Conservation (phyloP, 2,797 vertebrate genomes). For the Enoplosus armatus region DNA sequence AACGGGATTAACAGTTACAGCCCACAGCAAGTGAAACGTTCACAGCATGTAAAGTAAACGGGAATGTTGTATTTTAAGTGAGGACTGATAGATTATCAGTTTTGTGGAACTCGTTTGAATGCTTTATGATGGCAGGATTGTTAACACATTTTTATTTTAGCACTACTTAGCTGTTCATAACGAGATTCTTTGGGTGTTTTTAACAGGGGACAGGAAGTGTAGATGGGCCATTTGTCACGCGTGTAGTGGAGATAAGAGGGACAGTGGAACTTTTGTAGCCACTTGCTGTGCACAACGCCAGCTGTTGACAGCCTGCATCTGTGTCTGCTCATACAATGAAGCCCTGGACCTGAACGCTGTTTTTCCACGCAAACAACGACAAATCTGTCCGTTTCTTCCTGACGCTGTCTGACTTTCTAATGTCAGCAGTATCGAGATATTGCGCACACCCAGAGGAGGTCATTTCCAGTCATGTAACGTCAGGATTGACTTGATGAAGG, state of each 20-base stretch:
- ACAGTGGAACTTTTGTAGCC: constrained; percentile 56
- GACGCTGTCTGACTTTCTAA: constrained; percentile 37
- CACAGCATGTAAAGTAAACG: not conserved
- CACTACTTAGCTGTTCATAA: not conserved
- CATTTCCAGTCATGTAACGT: constrained; percentile 68
- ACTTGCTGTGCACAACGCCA: constrained; percentile 55
- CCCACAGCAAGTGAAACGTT: no score
- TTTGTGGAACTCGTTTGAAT: no score
- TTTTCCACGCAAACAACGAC: constrained; percentile 15
- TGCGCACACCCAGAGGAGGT: constrained; percentile 55
- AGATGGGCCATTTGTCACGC: constrained; percentile 37
- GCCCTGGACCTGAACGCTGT: constrained; percentile 32
- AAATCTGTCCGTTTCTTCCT: constrained; percentile 15
- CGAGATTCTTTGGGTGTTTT: not conserved
- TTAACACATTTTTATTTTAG: not conserved
- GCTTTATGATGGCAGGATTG: no score
- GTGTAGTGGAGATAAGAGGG: constrained; percentile 45
- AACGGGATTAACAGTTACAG: constrained; percentile 24
- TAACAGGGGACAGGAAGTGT: constrained; percentile 1
- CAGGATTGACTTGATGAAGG: constrained; percentile 56
- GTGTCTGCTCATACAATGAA: constrained; percentile 41
- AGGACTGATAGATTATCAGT: not conserved
- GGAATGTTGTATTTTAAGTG: not conserved
- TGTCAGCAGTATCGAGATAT: constrained; percentile 46
- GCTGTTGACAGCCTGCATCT: constrained; percentile 64